Percentiles rank a stretch among this genome's conserved stretches.
Evolutionary conservation across 2,888 invertebrate genomes (phyloP).

Genomic region (Noctuana brunneofusca): DNA sequence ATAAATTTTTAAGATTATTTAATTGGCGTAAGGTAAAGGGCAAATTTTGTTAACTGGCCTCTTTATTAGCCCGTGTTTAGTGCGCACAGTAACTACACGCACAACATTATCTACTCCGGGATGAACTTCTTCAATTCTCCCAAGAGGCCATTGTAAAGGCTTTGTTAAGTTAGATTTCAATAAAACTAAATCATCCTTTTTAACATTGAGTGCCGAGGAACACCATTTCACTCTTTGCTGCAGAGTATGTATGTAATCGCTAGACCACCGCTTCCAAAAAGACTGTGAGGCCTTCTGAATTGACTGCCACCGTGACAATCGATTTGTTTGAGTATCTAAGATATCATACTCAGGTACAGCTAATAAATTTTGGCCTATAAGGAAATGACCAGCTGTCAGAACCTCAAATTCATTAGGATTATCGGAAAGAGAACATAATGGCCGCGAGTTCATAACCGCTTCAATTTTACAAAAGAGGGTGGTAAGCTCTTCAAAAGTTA

Average conservation of each 20-base stretch:
- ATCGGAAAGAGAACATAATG: background rate
- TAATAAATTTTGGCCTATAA: background rate
- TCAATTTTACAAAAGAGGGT: background rate
- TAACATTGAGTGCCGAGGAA: no score
- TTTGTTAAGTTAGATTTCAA: slow-evolving; percentile 10
- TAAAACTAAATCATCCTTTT: slow-evolving; percentile 29
- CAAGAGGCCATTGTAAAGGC: slow-evolving; percentile 25
- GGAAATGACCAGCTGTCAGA: background rate
- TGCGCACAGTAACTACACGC: no score
- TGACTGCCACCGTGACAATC: slow-evolving; percentile 18
- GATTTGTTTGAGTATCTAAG: background rate
- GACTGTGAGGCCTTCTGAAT: slow-evolving; percentile 28
- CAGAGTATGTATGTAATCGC: slow-evolving; percentile 28
- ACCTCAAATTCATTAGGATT: background rate
- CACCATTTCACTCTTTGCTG: slow-evolving; percentile 17
- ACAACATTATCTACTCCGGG: background rate
- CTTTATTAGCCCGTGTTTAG: no score
- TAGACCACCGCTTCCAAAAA: slow-evolving; percentile 34
- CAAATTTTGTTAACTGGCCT: no score
- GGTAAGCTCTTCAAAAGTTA: background rate
- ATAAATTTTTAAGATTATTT: no score
- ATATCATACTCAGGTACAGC: background rate
- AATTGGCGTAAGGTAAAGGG: no score
- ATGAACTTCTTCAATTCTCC: slow-evolving; percentile 12
- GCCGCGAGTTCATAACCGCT: background rate